Percentiles rank a stretch among this genome's conserved stretches.
Conservation (phyloP, 2,113 vertebrate species). For the Papio anubis region DNA sequence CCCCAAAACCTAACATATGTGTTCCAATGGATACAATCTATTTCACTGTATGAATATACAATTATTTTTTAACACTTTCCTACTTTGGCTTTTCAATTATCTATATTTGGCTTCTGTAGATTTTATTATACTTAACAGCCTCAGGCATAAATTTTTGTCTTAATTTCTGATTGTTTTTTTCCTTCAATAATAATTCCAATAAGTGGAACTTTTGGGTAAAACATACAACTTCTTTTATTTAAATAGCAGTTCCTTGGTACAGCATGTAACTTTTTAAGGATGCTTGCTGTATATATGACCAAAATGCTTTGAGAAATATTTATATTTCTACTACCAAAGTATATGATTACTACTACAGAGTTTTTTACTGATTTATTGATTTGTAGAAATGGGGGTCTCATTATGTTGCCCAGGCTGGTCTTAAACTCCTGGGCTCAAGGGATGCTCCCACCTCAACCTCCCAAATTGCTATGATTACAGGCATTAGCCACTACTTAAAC, state of each 20-base stretch:
- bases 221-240: background rate
- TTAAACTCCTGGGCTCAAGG: too few relatives aligned
- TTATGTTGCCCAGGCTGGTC: too few relatives aligned
- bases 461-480: too few relatives aligned
- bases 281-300: background rate
- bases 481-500: background rate
- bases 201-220: background rate
- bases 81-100: background rate
- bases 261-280: background rate
- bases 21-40: background rate
- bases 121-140: background rate
- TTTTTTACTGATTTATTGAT: too few relatives aligned
- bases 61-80: background rate
- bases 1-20: background rate
- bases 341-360: background rate
- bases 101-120: too few relatives aligned
- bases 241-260: background rate
- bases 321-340: background rate
- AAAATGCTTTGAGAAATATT: background rate
- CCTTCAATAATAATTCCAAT: background rate
- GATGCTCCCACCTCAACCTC: too few relatives aligned
- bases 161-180: background rate
- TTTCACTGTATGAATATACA: background rate
- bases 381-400: too few relatives aligned
- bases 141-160: background rate